These are phyloP conservation scores for Allacma fusca DNA, from an alignment of 2,888 invertebrate species.

Conservation along the genomic window DNA sequence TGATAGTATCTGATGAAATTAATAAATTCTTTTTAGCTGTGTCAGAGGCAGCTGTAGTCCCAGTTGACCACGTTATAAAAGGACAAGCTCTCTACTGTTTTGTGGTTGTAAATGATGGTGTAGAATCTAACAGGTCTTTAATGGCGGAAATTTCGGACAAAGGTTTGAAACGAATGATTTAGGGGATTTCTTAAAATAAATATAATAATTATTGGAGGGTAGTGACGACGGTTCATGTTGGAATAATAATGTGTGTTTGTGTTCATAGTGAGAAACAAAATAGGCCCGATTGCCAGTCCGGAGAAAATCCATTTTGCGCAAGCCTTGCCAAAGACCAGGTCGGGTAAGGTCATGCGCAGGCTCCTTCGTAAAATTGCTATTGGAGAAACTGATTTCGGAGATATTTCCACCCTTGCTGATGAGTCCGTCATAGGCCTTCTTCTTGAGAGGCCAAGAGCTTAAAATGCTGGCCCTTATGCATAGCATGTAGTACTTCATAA, in stretches of 20 bases:
- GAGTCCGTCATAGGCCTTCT: conserved; percentile 89
- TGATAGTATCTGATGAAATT: too few species aligned
- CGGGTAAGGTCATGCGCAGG: conserved; percentile 98
- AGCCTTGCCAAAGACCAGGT: conserved; percentile 93
- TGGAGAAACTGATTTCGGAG: conserved; percentile 89
- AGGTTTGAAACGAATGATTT: conserved; percentile 64
- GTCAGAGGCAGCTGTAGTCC: conserved; percentile 95
- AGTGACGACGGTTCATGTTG: neutral
- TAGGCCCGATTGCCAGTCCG: conserved; percentile 97
- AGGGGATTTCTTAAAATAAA: neutral
- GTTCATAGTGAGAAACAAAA: conserved; percentile 80
- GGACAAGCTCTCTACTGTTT: conserved; percentile 98
- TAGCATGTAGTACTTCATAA: too few species aligned
- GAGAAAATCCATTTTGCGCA: conserved; percentile 94
- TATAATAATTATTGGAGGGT: too few species aligned
- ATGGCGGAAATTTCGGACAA: conserved; percentile 76
- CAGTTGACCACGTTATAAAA: conserved; percentile 92
- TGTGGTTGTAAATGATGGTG: conserved; percentile 85
- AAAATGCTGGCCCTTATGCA: too few species aligned
- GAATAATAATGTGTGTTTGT: conserved; percentile 5
- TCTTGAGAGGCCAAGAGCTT: too few species aligned
- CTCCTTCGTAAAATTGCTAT: conserved; percentile 91
- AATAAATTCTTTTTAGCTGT: too few species aligned
- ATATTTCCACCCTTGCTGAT: conserved; percentile 92
- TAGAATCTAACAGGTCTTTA: conserved; percentile 74